These are phyloP conservation scores for Margarornis squamiger DNA, from an alignment of 2,797 vertebrate genomes.

Conservation along the genomic window DNA sequence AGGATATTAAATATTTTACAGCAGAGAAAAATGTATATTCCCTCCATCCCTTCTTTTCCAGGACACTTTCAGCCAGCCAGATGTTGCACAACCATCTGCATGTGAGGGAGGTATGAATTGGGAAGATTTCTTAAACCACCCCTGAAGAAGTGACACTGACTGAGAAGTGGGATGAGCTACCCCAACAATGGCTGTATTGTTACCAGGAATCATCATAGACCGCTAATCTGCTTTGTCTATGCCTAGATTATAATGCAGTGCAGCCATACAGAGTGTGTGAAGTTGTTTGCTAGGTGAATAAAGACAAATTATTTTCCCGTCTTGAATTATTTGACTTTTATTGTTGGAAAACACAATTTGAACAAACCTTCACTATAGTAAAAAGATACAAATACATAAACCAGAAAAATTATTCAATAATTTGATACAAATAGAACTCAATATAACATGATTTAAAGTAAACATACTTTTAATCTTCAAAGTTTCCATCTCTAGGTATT, in stretches of 20 bases:
- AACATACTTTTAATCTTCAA: neutral
- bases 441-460: slow-evolving; percentile 35
- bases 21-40: neutral
- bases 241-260: neutral
- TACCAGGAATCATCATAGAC: neutral
- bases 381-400: slow-evolving; percentile 21
- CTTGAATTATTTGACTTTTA: slow-evolving; percentile 26
- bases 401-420: slow-evolving; percentile 7
- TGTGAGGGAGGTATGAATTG: neutral
- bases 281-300: neutral
- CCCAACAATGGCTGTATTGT: neutral
- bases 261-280: neutral
- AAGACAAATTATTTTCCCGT: neutral
- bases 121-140: neutral
- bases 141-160: neutral
- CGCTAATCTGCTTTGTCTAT: neutral
- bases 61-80: neutral
- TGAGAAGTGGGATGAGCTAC: neutral
- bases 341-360: neutral
- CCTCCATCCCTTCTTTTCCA: fast-evolving
- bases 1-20: neutral
- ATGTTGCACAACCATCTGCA: neutral
- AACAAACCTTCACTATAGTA: neutral
- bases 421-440: neutral
- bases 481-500: slow-evolving; percentile 19